Percentiles rank a stretch among this genome's conserved stretches.
Conservation (phyloP, 1,140 invertebrate genomes). For the Acromyrmex echinatior region DNA sequence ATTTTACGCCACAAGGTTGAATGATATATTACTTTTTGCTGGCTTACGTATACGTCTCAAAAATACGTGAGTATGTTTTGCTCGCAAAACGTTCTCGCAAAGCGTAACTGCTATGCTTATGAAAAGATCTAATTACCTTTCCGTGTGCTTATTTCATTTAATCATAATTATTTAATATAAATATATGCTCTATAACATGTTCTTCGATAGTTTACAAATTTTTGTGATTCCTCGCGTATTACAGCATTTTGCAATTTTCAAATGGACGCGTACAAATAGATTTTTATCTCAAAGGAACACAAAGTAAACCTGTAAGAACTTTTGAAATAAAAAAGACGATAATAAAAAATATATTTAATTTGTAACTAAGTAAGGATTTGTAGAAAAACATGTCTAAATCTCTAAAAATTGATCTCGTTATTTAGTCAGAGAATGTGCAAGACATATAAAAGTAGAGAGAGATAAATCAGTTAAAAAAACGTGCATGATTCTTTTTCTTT, state of each 20-base stretch:
- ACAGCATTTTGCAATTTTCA: neutral
- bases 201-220: neutral
- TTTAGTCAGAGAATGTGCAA: neutral
- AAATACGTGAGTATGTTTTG: neutral
- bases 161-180: constrained; percentile 16
- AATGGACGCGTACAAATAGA: neutral
- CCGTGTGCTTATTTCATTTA: neutral
- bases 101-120: neutral
- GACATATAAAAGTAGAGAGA: neutral
- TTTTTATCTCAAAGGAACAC: constrained; percentile 26
- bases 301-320: neutral
- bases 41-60: neutral
- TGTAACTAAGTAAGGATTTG: neutral
- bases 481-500: neutral
- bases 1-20: constrained; percentile 40
- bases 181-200: neutral
- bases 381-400: neutral
- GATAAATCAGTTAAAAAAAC: neutral
- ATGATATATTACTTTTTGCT: constrained; percentile 33
- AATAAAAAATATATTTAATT: neutral
- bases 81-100: neutral
- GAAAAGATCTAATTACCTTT: neutral
- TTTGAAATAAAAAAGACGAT: neutral
- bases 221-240: neutral
- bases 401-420: neutral